phyloP scores from a whole-genome alignment of 1,140 invertebrate species.

The Solenopsis fugax region DNA sequence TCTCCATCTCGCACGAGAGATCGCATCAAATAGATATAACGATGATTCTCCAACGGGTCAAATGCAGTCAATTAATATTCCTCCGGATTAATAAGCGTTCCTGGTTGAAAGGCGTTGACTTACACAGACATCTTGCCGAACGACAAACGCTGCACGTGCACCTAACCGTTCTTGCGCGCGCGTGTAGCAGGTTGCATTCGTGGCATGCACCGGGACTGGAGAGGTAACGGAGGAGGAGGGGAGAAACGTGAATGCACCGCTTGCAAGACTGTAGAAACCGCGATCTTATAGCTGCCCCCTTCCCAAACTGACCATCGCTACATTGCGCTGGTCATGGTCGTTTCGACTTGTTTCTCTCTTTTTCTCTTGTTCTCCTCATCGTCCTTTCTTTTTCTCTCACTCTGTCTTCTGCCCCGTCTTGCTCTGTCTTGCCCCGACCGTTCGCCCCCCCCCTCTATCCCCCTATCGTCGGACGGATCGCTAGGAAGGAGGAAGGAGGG shows the following conservation, averaged over 20 bases:
- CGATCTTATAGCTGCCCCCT: conserved; percentile 54
- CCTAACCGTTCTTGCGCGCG: background rate
- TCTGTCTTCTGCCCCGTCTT: conserved; percentile 65
- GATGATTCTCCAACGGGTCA: conserved; percentile 19
- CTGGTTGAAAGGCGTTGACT: conserved; percentile 45
- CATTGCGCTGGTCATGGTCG: conserved; percentile 84
- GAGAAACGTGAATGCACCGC: conserved; percentile 66
- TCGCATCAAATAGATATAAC: conserved; percentile 34
- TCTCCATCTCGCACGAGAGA: background rate
- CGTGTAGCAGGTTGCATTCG: conserved; percentile 49
- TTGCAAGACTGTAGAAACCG: conserved; percentile 41
- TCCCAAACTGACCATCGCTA: conserved; percentile 83
- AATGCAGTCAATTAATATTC: conserved; percentile 54
- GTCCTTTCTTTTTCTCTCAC: conserved; percentile 64
- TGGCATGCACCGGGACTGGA: background rate
- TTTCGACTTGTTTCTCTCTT: conserved; percentile 70
- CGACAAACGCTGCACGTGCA: conserved; percentile 12
- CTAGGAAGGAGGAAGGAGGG: conserved; percentile 68
- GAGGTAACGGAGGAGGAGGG: background rate
- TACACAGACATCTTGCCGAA: background rate
- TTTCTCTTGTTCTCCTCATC: conserved; percentile 65
- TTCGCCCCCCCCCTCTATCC: conserved; percentile 59
- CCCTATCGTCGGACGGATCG: conserved; percentile 36
- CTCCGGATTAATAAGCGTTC: conserved; percentile 22
- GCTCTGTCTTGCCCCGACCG: conserved; percentile 29